Evolutionary conservation across 2,797 vertebrate genomes (phyloP), one percentile per base, ranked within the genome.

Genomic region (Urophycis tenuis): DNA sequence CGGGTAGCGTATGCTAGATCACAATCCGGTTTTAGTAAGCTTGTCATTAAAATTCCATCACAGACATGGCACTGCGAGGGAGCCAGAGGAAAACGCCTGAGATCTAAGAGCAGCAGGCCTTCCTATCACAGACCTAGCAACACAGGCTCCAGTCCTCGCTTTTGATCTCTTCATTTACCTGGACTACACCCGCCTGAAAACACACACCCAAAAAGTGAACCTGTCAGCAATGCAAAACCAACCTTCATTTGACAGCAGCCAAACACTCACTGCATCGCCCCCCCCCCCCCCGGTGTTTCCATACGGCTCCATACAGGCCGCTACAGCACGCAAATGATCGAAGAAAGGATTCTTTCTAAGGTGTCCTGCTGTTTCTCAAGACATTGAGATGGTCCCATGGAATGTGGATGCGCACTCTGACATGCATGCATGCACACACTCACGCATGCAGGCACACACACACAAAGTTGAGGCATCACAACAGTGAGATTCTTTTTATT

Each of bases 1-100:
- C n/a, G 30, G 75, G 76, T 71, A 73, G 60, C 33, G 60, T 75
- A 76, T 76, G 76, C 74, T 45, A 84, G 82, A 87, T 82, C 85
- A 86, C 81, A 84, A 81, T 88, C 83, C 82, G 69, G 80, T 76
- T 82, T 86, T 78, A 77, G 76, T 75, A 80, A 80, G 85, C 76
- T 83, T 84, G 88, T 91, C 87, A 89, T 91, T 88, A 88, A 88
- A 87, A 88, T 89, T 88, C 87, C 75, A 84, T 89, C 86, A 83
- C 81, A 86, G 88, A 82, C 81, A 83, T 85, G 80, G 79, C 70
- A 78, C 74, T 39, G 77, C 74, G 45, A 78, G 80, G 71, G 73
- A 81, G 79, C 76, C 60, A 79, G 76, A 77, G 33, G 74, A 81
- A 80, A 88, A 84, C 79, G 74, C 76, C 82, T 74, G 36, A 82